Conservation (phyloP, 2,888 invertebrate genomes). For the Galeruca laticollis region DNA sequence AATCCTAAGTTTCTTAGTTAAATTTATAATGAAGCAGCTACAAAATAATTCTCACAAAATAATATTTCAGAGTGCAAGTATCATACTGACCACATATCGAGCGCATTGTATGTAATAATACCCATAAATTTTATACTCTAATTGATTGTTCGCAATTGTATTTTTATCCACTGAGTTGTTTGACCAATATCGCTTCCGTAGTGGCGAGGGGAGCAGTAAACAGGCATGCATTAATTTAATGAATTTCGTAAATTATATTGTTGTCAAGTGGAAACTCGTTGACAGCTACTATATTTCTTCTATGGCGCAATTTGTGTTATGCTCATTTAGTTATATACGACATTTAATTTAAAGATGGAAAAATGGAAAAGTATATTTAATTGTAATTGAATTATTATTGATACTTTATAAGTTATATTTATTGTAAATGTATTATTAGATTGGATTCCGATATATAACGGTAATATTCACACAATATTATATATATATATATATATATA, state of each 20-base stretch:
- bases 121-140: slow-evolving; percentile 27
- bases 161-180: slow-evolving; percentile 48
- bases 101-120: not conserved
- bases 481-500: no score
- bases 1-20: no score
- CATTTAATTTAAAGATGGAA: slow-evolving; percentile 24
- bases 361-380: not conserved
- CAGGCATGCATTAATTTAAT: slow-evolving; percentile 51
- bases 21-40: no score
- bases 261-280: slow-evolving; percentile 42
- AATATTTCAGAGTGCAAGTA: not conserved
- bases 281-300: slow-evolving; percentile 40
- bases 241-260: slow-evolving; percentile 50
- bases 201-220: slow-evolving; percentile 44
- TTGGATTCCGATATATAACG: no score
- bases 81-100: not conserved
- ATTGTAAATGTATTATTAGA: no score
- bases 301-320: slow-evolving; percentile 38
- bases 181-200: slow-evolving; percentile 46
- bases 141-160: slow-evolving; percentile 50
- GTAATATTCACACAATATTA: no score
- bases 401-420: no score
- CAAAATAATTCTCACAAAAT: no score
- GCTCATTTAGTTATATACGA: slow-evolving; percentile 27
- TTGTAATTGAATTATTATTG: not conserved